Evolutionary conservation across 2,797 vertebrate genomes (phyloP).

Genomic region (Acanthornis magna): DNA sequence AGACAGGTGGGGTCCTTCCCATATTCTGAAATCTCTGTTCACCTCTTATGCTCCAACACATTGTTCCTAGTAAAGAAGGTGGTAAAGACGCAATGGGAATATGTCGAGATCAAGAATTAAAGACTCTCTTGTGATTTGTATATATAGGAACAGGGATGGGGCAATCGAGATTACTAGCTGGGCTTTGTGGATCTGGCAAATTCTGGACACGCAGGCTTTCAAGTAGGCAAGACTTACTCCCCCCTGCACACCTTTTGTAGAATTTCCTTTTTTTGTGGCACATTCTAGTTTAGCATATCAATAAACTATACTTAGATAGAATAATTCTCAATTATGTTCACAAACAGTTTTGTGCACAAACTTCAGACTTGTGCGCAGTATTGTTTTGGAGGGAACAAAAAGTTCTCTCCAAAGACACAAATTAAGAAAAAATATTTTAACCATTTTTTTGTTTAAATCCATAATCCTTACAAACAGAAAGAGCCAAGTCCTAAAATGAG

Average conservation of each 20-base stretch:
- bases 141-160: neutral
- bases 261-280: neutral
- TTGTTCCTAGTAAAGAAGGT: neutral
- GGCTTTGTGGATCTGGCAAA: neutral
- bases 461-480: neutral
- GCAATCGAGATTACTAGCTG: neutral
- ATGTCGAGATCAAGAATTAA: neutral
- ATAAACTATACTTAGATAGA: neutral
- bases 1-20: neutral
- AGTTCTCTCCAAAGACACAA: neutral
- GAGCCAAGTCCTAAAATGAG: neutral
- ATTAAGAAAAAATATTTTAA: neutral
- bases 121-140: neutral
- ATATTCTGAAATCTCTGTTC: neutral
- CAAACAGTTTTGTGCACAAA: neutral
- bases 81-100: neutral
- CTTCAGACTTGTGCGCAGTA: neutral
- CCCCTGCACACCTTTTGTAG: neutral
- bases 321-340: neutral
- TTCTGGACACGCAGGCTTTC: neutral
- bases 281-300: neutral
- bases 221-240: neutral
- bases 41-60: neutral
- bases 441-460: neutral
- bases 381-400: neutral